phyloP scores from a whole-genome alignment of 2,797 vertebrate species.

The Scleropages formosus region DNA sequence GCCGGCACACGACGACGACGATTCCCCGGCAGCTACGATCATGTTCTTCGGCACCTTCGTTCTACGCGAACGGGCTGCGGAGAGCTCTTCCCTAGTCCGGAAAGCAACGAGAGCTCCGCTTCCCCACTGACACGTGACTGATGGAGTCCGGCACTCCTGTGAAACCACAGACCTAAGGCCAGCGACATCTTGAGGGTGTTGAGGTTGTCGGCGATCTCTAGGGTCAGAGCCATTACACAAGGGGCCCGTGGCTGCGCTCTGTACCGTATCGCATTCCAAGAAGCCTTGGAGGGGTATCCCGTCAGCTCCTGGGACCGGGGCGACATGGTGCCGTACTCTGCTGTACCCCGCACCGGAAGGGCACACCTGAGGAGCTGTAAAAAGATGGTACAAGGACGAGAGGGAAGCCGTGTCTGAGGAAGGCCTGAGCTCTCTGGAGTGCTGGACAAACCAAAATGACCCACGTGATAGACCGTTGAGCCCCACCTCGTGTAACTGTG shows the following conservation, averaged over 20 bases:
- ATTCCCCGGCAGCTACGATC: background rate
- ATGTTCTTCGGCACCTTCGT: background rate
- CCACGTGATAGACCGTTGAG: too few relatives aligned
- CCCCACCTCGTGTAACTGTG: too few relatives aligned
- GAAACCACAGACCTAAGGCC: background rate
- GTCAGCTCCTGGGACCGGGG: too few relatives aligned
- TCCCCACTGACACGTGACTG: background rate
- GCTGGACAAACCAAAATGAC: too few relatives aligned
- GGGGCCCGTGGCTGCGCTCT: background rate
- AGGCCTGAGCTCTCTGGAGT: too few relatives aligned
- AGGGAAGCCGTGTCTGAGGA: too few relatives aligned
- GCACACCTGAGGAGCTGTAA: too few relatives aligned
- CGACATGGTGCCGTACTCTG: too few relatives aligned
- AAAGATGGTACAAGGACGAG: too few relatives aligned
- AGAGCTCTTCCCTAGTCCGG: background rate
- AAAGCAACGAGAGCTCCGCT: background rate
- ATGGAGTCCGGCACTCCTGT: background rate
- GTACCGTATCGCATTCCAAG: too few relatives aligned
- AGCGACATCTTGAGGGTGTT: background rate
- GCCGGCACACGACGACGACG: slow-evolving; percentile 6
- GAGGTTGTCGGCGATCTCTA: background rate
- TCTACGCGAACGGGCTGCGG: background rate
- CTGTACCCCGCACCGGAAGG: too few relatives aligned
- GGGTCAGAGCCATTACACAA: background rate
- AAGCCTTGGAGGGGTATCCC: too few relatives aligned